Conservation (phyloP, 2,113 vertebrate genomes). For the Ginglymostoma cirratum region DNA sequence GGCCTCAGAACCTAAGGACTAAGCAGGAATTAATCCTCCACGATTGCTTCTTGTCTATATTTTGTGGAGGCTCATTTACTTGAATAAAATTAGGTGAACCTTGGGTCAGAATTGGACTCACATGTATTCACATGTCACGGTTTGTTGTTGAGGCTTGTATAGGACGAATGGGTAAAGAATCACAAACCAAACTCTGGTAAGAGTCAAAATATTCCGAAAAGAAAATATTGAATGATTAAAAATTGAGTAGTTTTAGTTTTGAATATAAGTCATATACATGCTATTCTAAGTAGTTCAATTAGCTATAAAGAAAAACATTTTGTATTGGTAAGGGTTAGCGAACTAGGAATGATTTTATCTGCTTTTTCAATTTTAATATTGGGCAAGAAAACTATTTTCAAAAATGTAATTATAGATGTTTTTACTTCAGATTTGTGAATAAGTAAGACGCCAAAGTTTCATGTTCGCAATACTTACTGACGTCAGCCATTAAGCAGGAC, state of each 20-base stretch:
- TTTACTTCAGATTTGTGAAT: background rate
- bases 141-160: background rate
- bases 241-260: background rate
- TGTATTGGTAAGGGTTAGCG: background rate
- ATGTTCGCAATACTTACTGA: background rate
- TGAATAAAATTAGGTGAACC: background rate
- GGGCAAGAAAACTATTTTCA: background rate
- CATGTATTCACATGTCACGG: background rate
- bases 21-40: background rate
- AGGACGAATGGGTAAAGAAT: background rate
- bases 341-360: background rate
- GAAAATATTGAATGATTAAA: background rate
- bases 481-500: constrained; percentile 40
- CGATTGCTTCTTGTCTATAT: background rate
- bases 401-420: background rate
- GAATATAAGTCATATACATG: background rate
- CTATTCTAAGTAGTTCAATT: background rate
- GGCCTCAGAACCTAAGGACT: background rate
- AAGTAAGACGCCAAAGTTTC: background rate
- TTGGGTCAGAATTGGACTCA: background rate
- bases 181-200: background rate
- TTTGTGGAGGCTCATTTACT: constrained; percentile 8
- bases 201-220: background rate
- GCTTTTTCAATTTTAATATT: background rate
- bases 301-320: background rate